phyloP scores from a whole-genome alignment of 2,888 invertebrate species.

The Diarsia rubi region DNA sequence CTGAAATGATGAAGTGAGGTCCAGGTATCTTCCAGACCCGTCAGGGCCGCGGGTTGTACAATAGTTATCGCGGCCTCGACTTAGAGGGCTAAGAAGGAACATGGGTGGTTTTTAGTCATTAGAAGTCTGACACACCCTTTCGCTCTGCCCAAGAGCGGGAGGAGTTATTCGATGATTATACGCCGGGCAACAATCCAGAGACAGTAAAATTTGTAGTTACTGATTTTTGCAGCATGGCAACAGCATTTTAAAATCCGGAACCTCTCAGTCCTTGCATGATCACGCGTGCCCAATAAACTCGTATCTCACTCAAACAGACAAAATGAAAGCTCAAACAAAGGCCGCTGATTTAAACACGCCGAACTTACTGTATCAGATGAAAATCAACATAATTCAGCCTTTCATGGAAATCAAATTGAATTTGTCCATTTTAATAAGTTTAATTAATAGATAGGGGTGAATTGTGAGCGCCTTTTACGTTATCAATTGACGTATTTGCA shows the following conservation, averaged over 20 bases:
- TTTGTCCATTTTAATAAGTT: conserved; percentile 62
- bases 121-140: too few relatives aligned
- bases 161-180: too few relatives aligned
- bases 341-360: conserved; percentile 50
- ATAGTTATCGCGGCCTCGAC: too few relatives aligned
- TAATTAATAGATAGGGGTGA: conserved; percentile 65
- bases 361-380: conserved; percentile 56
- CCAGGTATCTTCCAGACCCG: too few relatives aligned
- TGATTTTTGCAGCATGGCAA: neutral
- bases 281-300: conserved; percentile 36
- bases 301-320: conserved; percentile 37
- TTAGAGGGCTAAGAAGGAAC: too few relatives aligned
- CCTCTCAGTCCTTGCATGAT: conserved; percentile 14
- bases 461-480: conserved; percentile 44
- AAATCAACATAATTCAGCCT: conserved; percentile 61
- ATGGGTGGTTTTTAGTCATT: too few relatives aligned
- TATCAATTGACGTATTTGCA: conserved; percentile 56
- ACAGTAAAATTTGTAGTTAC: neutral
- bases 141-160: too few relatives aligned
- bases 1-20: too few relatives aligned
- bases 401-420: conserved; percentile 58
- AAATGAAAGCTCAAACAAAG: conserved; percentile 48
- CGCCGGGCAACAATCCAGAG: neutral
- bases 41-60: too few relatives aligned
- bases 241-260: conserved; percentile 1